phyloP scores from a whole-genome alignment of 2,888 invertebrate species.

The Stratiomys singularior region DNA sequence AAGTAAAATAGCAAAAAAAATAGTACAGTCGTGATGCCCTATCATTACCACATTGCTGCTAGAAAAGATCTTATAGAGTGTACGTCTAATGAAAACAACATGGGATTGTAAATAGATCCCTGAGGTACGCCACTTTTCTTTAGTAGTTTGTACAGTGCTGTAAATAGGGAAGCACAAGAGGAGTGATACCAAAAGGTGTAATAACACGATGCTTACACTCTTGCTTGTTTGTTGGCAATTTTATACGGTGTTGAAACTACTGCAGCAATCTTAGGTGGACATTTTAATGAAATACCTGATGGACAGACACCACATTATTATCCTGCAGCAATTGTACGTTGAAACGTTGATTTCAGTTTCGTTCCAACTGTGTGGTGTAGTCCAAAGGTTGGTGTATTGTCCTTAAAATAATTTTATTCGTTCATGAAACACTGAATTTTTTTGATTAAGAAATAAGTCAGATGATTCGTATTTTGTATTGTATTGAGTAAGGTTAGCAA shows the following conservation, averaged over 20 bases:
- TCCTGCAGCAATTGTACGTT: constrained; percentile 35
- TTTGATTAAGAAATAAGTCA: too few species aligned
- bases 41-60: constrained; percentile 28
- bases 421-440: too few species aligned
- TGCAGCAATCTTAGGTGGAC: constrained; percentile 36
- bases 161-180: neutral
- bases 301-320: constrained; percentile 51
- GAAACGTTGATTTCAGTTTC: neutral
- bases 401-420: neutral
- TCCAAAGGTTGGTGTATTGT: too few species aligned
- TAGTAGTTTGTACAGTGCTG: neutral
- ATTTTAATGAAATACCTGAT: constrained; percentile 50
- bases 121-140: constrained; percentile 32
- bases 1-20: neutral
- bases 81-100: constrained; percentile 16
- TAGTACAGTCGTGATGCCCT: neutral
- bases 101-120: constrained; percentile 29
- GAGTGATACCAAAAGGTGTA: neutral
- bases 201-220: constrained; percentile 19
- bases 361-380: neutral
- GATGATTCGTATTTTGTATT: too few species aligned
- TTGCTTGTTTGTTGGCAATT: neutral
- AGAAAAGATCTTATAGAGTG: neutral
- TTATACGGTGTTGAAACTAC: neutral
- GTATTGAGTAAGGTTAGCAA: too few species aligned